Evolutionary conservation across 1,140 invertebrate species (phyloP), one percentile per base, ranked within the genome.

Genomic region (Heterodera carotae): DNA sequence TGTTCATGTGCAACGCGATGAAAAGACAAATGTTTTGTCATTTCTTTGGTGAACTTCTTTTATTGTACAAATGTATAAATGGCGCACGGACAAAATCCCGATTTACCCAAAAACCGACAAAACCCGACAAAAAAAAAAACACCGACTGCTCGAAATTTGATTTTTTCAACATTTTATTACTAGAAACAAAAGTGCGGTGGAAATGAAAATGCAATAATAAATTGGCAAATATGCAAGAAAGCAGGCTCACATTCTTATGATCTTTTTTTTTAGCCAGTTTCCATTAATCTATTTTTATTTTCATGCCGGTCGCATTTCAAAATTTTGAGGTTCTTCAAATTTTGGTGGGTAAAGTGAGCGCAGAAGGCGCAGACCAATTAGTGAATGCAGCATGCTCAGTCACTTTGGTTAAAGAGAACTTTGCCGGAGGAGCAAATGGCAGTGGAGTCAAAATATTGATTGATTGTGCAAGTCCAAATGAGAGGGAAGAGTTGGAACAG

Each of bases 301-400:
- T 1, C 39, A 43, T n/a, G 39, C 39, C 12, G 6, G 6, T 43
- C 6, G 6, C 39, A 8, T 43, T 56, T 56, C 48, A 22, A 15
- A 56, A 56, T 56, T 15, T 56, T 22, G 22, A 15, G 22, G 48
- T 56, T 22, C 48, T 18, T 22, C 48, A 56, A 56, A 56, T 56
- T 56, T 56, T 56, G 48, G 48, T 56, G 22, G 48, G 48, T 22
- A 22, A 56, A 56, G 22, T 56, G 48, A 56, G 22, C 5, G 5
- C 48, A 18, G 3, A 12, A 18, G 5, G 22, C 48, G 15, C 15
- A 18, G 48, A 53, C 12, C 53, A 73, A 53, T 68, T 43, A 69
- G 36, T 76, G 34, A 27, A 29, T 36, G 75, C 75, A 27, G 43
- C n/a, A n/a, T 76, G 75, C 69, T 76, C 75, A 27, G 75, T 76